Evolutionary conservation across 2,888 invertebrate genomes (phyloP).

Genomic region (Tachina lurida): DNA sequence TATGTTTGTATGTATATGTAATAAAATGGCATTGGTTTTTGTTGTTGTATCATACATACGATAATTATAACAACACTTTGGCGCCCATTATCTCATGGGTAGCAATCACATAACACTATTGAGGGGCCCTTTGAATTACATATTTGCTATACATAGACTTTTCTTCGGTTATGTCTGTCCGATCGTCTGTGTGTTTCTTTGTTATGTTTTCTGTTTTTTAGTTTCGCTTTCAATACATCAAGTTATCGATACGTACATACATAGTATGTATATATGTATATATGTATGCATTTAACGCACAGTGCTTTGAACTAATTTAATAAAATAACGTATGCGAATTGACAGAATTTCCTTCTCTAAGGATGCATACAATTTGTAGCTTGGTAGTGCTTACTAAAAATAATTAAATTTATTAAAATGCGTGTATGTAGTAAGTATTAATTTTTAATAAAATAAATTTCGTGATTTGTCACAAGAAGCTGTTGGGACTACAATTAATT

Average conservation of each 20-base stretch:
- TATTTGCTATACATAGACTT: slow-evolving; percentile 37
- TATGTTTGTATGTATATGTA: neutral
- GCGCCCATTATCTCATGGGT: slow-evolving; percentile 57
- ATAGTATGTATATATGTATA: neutral
- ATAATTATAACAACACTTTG: slow-evolving; percentile 55
- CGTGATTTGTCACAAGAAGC: no score
- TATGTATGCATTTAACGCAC: slow-evolving; percentile 51
- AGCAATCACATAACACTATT: slow-evolving; percentile 27
- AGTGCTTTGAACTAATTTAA: slow-evolving; percentile 33
- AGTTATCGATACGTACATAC: slow-evolving; percentile 49
- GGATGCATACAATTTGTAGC: no score
- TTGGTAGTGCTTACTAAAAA: no score
- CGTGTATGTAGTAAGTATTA: no score
- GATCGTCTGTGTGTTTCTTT: slow-evolving; percentile 1
- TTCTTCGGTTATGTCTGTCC: slow-evolving; percentile 28
- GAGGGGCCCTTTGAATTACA: slow-evolving; percentile 47
- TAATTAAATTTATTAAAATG: no score
- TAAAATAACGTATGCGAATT: neutral
- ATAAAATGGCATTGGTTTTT: neutral
- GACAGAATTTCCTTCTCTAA: neutral
- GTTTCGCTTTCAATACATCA: slow-evolving; percentile 37
- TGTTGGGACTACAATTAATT: no score
- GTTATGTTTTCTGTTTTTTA: slow-evolving; percentile 21
- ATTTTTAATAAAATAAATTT: no score
- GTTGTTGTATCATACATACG: slow-evolving; percentile 26